Percentiles rank a stretch among this genome's conserved stretches.
These are phyloP conservation scores for Sarcophaga variegata DNA, from an alignment of 2,888 invertebrate genomes.

Conservation along the genomic window DNA sequence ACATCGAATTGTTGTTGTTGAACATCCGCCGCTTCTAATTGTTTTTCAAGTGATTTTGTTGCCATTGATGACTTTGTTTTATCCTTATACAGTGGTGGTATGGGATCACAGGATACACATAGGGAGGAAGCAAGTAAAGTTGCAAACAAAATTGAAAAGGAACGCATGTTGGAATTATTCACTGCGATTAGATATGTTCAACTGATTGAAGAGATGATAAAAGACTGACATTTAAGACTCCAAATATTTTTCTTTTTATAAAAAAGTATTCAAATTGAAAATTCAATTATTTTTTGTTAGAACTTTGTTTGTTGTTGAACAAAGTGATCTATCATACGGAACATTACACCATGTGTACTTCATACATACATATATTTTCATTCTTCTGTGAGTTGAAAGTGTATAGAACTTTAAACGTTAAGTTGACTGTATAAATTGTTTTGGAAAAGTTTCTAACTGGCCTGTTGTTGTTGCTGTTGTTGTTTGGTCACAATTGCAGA, in stretches of 20 bases:
- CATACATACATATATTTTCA: slow-evolving; percentile 5
- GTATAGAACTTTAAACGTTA: slow-evolving; percentile 35
- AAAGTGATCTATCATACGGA: slow-evolving; percentile 5
- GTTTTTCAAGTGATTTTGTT: slow-evolving; percentile 2
- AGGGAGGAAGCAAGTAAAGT: background rate
- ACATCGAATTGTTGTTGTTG: background rate
- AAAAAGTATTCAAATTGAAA: background rate
- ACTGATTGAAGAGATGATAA: slow-evolving; percentile 27
- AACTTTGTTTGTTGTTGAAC: slow-evolving; percentile 3
- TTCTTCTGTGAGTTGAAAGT: slow-evolving; percentile 28
- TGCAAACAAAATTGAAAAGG: background rate
- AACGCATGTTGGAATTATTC: background rate
- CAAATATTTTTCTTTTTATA: background rate
- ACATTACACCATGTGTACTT: background rate
- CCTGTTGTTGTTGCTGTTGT: background rate
- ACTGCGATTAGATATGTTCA: background rate
- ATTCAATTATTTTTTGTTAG: slow-evolving; percentile 1
- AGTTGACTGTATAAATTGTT: slow-evolving; percentile 28
- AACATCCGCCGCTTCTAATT: background rate
- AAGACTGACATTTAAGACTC: slow-evolving; percentile 3
- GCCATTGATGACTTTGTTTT: slow-evolving; percentile 11
- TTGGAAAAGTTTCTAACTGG: slow-evolving; percentile 9
- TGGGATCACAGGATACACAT: background rate
- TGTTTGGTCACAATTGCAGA: background rate
- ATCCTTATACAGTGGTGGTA: background rate